These are phyloP conservation scores for Drosophila burlai DNA, from an alignment of 1,140 invertebrate genomes.

Conservation along the genomic window DNA sequence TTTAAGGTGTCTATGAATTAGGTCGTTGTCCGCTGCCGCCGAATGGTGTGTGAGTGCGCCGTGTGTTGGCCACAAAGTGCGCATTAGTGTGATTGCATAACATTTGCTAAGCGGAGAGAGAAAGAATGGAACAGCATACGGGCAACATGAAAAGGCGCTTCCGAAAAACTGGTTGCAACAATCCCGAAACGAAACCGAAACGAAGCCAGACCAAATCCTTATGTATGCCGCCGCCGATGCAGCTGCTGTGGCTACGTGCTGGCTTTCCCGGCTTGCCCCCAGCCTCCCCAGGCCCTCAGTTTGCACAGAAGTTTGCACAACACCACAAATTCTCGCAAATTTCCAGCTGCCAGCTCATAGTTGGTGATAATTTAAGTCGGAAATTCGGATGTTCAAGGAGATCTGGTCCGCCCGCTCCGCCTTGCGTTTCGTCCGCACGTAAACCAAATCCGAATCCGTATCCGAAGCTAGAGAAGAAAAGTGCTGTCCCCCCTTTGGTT, in stretches of 20 bases:
- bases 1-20: conserved; percentile 35
- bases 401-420: neutral
- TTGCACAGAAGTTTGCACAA: conserved; percentile 65
- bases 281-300: neutral
- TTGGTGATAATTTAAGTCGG: conserved; percentile 82
- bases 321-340: conserved; percentile 68
- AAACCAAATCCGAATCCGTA: conserved; percentile 58
- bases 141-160: conserved; percentile 29
- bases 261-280: conserved; percentile 19
- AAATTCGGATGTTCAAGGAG: conserved; percentile 71
- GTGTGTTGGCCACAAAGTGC: conserved; percentile 68
- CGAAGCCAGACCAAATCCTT: conserved; percentile 72
- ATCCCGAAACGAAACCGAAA: conserved; percentile 38
- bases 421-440: conserved; percentile 46
- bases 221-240: conserved; percentile 55
- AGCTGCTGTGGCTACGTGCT: conserved; percentile 72
- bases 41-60: neutral
- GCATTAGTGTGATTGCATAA: conserved; percentile 83
- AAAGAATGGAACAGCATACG: conserved; percentile 9
- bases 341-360: conserved; percentile 61
- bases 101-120: conserved; percentile 30
- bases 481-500: conserved; percentile 6
- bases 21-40: conserved; percentile 40
- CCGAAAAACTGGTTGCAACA: conserved; percentile 36
- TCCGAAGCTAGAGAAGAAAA: conserved; percentile 41